Base-by-base conservation (phyloP, 2,113 vertebrate species). In the Zingel zingel region DNA sequence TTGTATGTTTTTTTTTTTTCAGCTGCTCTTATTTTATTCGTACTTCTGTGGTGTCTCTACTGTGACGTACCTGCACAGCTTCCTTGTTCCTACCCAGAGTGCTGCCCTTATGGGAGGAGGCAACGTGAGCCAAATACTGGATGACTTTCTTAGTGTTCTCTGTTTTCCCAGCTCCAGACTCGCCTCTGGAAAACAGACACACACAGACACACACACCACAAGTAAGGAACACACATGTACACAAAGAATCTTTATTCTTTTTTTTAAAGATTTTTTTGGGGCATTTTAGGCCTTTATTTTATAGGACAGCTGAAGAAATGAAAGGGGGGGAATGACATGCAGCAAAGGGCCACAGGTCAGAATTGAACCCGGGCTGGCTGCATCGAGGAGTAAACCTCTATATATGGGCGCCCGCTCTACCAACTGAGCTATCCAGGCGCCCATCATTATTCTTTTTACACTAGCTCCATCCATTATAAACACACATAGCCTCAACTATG, bases 121-220 rank as follows among this genome's bases (percentile, higher is more conserved):
- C 97, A 47, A 98, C 97, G 0, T 97, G 97, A 65, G 97, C 97
- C 61, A 98, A 90, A 87, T 97, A 98, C 94, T 98, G 97, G 90
- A 98, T 98, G 56, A 98, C 97, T 88, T 98, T 98, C 93, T 98
- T 98, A 1, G 97, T 98, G 94, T 98, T 98, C 79, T 97, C 97
- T 0, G 97, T 98, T 93, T 98, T 98, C n/a, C 97, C 97, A 0
- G 97, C 97, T 63, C 97, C 97, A 0, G 97, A 98, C 85, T 98
- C 97, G 2, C 97, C 97, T 5, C 97, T 98, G 89, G 7, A 84
- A 91, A n/a, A 72, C 51, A 70, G 16, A 78, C 12, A 83, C 21
- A 74, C 64, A 83, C 36, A 64, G 2, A 63, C 43, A 71, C 53
- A 84, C 59, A 68, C 50, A 66, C 62, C 1, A 0, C 8, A 16